Evolutionary conservation across 2,113 vertebrate genomes (phyloP).

Genomic region (Actenoides lindsayi): DNA sequence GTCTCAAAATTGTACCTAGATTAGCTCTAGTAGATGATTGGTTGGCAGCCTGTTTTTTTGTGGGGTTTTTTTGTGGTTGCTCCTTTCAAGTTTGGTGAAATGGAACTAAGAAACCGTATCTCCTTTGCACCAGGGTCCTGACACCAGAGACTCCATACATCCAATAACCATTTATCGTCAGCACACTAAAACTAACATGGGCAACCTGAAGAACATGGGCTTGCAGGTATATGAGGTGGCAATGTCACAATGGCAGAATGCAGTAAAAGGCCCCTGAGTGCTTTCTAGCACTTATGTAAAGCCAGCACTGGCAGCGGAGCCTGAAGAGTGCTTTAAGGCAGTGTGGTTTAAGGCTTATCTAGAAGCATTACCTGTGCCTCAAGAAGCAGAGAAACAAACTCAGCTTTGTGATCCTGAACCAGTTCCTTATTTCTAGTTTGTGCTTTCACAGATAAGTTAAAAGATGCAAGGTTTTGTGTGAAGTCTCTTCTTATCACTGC

Average conservation of each 20-base stretch:
- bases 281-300: not conserved
- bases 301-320: not conserved
- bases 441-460: not conserved
- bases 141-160: not conserved
- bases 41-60: not conserved
- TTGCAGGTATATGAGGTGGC: not conserved
- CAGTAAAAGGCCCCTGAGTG: not conserved
- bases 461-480: not conserved
- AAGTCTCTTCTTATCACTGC: not conserved
- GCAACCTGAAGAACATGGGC: not conserved
- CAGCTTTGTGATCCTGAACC: not conserved
- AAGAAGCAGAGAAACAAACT: not conserved
- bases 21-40: not conserved
- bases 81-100: not conserved
- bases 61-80: not conserved
- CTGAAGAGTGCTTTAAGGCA: not conserved
- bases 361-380: not conserved
- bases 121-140: not conserved
- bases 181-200: not conserved
- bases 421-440: not conserved
- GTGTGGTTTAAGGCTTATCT: rapidly evolving
- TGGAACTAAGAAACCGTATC: not conserved
- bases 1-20: not conserved
- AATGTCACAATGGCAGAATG: not conserved
- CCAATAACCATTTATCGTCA: not conserved